Conservation (phyloP, 2,797 vertebrate species). For the Emydoidea blandingii region DNA sequence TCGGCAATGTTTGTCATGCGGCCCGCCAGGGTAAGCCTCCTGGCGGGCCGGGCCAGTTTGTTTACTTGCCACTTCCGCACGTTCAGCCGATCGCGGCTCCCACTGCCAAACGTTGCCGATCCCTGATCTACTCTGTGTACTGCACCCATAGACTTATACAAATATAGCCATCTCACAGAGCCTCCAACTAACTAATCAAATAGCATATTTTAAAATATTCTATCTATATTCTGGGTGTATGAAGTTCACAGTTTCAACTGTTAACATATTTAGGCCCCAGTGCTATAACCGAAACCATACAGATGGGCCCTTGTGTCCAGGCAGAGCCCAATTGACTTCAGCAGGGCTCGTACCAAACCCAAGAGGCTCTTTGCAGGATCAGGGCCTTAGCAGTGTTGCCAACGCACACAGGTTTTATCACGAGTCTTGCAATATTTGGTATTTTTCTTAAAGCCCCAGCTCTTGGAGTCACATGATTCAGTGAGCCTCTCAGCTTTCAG, state of each 20-base stretch:
- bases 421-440: neutral
- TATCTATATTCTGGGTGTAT: neutral
- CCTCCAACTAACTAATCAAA: neutral
- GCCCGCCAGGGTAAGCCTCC: no score
- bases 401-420: neutral
- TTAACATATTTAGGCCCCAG: neutral
- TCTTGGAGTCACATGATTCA: neutral
- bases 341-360: rapidly evolving
- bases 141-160: neutral
- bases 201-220: neutral
- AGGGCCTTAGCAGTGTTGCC: neutral
- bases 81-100: no score
- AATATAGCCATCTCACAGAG: neutral
- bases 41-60: no score
- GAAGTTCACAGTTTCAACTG: neutral
- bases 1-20: no score
- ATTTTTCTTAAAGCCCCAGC: constrained; percentile 11
- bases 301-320: constrained; percentile 1
- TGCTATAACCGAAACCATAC: neutral
- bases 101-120: no score
- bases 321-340: neutral
- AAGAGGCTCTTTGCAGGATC: neutral
- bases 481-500: neutral
- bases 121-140: neutral
- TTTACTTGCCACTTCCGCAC: no score